A percentile compares a stretch with the other conserved stretches of the same genome.
These are phyloP conservation scores for Orbicella faveolata DNA, from an alignment of 64 coral and sea anemone genomes.

Conservation along the genomic window DNA sequence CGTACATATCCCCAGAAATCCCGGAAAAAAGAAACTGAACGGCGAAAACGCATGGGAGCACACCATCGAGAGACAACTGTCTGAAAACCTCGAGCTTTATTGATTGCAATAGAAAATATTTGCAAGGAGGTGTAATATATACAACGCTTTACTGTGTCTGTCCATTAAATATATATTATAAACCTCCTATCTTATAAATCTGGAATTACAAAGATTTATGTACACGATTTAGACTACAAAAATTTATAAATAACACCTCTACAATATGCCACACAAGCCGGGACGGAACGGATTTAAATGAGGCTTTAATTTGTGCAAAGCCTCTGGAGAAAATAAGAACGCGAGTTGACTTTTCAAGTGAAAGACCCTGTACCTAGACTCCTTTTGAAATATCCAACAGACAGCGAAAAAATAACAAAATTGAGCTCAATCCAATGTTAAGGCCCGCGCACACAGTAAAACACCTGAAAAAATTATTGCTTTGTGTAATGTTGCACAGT, in stretches of 20 bases:
- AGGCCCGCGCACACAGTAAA: too few species aligned
- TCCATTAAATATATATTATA: slow-evolving; percentile 35
- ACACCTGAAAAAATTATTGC: too few species aligned
- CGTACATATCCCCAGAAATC: too few species aligned
- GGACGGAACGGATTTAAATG: neutral
- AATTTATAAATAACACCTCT: neutral
- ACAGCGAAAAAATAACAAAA: too few species aligned
- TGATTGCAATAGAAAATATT: slow-evolving; percentile 37
- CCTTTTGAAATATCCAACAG: too few species aligned
- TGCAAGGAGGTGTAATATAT: slow-evolving; percentile 30
- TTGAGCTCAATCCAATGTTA: too few species aligned
- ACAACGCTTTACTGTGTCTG: slow-evolving; percentile 9
- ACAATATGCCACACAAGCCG: neutral
- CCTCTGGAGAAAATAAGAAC: neutral
- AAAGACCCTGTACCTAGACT: too few species aligned
- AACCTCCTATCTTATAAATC: slow-evolving; percentile 19
- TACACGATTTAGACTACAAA: slow-evolving; percentile 16
- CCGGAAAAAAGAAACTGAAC: too few species aligned
- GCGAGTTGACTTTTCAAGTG: too few species aligned
- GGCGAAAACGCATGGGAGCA: too few species aligned
- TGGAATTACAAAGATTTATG: slow-evolving; percentile 25
- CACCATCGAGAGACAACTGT: too few species aligned
- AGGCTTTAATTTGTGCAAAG: neutral
- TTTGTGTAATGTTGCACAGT: too few species aligned
- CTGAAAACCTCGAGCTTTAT: slow-evolving; percentile 28